Conservation (phyloP, 2,113 vertebrate species). For the Syngnathus typhle region DNA sequence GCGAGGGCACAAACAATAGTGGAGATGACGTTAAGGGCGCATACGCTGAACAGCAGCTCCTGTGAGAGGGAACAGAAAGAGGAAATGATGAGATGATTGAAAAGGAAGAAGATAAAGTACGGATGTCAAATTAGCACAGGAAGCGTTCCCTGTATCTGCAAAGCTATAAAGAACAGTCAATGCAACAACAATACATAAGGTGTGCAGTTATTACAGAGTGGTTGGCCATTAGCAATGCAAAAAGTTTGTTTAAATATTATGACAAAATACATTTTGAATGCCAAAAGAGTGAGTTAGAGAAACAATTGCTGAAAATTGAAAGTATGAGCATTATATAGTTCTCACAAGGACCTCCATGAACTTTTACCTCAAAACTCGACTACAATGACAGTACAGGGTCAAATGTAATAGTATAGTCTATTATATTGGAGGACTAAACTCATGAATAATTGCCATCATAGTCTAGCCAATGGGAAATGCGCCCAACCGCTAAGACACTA, state of each 20-base stretch:
- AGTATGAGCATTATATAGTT: neutral
- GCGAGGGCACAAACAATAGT: slow-evolving; percentile 96
- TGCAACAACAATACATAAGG: neutral
- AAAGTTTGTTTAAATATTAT: neutral
- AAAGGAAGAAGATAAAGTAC: neutral
- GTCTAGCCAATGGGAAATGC: slow-evolving; percentile 11
- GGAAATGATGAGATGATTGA: slow-evolving; percentile 32
- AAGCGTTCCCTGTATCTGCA: neutral
- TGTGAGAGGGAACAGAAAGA: slow-evolving; percentile 47
- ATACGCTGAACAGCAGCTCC: slow-evolving; percentile 97
- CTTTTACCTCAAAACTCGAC: neutral
- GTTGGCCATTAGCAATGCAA: neutral
- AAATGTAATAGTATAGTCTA: neutral
- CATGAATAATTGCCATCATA: neutral
- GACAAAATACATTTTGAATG: neutral
- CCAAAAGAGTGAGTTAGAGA: neutral
- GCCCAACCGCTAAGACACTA: slow-evolving; percentile 19
- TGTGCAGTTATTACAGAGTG: neutral
- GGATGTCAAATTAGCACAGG: slow-evolving; percentile 4
- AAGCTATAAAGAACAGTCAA: neutral
- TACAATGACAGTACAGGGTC: neutral
- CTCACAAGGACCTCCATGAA: neutral
- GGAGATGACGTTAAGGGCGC: slow-evolving; percentile 94
- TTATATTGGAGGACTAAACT: neutral
- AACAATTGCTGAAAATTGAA: neutral